Conservation (phyloP, 2,113 vertebrate genomes). For the Leptocoma aspasia region DNA sequence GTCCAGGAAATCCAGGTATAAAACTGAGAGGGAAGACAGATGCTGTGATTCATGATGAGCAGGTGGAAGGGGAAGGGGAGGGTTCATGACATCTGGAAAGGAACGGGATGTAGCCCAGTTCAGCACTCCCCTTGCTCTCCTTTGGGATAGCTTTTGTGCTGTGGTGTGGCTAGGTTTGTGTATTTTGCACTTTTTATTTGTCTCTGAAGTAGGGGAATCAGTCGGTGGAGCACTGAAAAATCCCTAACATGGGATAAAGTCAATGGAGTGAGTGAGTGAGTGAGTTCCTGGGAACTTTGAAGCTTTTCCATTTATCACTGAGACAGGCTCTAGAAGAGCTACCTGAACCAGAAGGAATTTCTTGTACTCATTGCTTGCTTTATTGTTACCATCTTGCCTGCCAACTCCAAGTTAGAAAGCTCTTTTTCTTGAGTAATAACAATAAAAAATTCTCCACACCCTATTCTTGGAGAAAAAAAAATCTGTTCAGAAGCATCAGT, state of each 20-base stretch:
- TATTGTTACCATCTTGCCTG: neutral
- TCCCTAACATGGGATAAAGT: neutral
- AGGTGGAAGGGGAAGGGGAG: neutral
- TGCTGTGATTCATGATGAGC: neutral
- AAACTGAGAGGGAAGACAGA: neutral
- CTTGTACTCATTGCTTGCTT: neutral
- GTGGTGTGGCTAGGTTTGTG: neutral
- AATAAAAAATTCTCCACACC: neutral
- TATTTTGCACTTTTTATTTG: neutral
- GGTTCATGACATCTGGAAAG: neutral
- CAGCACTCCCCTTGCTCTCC: neutral
- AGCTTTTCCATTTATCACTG: neutral
- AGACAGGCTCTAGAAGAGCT: neutral
- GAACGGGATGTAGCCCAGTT: neutral
- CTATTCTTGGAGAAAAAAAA: neutral
- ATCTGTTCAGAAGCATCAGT: neutral
- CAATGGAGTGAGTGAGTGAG: neutral
- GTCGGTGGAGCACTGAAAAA: neutral
- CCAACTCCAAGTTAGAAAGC: neutral
- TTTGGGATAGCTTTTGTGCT: neutral
- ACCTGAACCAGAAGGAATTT: neutral
- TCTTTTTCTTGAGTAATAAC: neutral
- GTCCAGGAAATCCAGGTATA: neutral
- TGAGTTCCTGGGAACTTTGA: neutral
- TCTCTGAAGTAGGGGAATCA: neutral